Percentiles rank a stretch among this genome's conserved stretches.
Conservation (phyloP, 2,113 vertebrate species). For the Ciconia stormi region DNA sequence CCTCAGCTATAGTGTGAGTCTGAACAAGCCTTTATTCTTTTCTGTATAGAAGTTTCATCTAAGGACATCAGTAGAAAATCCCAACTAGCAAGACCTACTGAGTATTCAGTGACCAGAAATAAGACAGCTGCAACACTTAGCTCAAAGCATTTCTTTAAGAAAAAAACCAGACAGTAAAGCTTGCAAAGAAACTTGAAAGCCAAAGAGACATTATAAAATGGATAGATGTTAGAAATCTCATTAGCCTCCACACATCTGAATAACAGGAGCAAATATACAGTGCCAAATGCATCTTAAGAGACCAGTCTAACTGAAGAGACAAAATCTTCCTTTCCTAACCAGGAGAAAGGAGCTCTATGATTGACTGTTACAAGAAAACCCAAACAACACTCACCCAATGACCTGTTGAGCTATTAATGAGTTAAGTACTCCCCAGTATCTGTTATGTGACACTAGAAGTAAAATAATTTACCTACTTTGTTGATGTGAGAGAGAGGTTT, state of each 20-base stretch:
- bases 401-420: neutral
- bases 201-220: neutral
- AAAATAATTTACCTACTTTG: neutral
- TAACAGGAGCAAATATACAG: neutral
- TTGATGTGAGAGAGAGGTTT: neutral
- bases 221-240: neutral
- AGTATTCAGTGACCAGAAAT: neutral
- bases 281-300: neutral
- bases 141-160: neutral
- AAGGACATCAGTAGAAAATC: neutral
- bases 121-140: neutral
- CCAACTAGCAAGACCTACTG: neutral
- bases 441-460: neutral
- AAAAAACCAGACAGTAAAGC: neutral
- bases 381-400: neutral
- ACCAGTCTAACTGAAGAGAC: neutral
- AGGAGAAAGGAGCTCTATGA: neutral
- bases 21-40: neutral
- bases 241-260: neutral
- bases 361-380: neutral
- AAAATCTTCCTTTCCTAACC: neutral
- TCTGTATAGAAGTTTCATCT: neutral
- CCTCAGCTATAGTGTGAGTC: neutral
- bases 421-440: neutral
- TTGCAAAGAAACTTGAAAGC: neutral